Evolutionary conservation across 2,888 invertebrate species (phyloP).

Genomic region (Caradrina kadenii): DNA sequence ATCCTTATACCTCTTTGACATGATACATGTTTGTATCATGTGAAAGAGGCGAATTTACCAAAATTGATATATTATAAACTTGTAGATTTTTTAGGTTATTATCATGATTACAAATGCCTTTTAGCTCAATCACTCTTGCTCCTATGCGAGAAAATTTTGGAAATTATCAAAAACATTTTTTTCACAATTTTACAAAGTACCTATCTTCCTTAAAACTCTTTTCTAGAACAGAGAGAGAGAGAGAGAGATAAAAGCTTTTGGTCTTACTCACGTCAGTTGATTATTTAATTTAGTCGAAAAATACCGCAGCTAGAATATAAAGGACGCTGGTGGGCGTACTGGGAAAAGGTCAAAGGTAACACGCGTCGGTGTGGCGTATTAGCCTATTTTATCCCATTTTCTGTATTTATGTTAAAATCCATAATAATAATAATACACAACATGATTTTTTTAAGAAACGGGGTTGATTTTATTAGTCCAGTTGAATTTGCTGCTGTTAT

Average conservation of each 20-base stretch:
- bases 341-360: constrained; percentile 75
- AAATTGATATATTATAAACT: too few relatives aligned
- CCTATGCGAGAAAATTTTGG: background rate
- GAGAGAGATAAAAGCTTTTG: constrained; percentile 9
- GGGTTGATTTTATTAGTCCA: background rate
- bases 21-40: too few relatives aligned
- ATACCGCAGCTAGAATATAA: constrained; percentile 50
- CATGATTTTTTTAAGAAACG: constrained; percentile 1
- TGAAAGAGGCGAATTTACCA: too few relatives aligned
- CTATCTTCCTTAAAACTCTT: background rate
- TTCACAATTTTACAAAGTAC: too few relatives aligned
- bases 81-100: too few relatives aligned
- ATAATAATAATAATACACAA: background rate
- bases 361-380: constrained; percentile 43
- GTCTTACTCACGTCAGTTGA: constrained; percentile 22
- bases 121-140: too few relatives aligned
- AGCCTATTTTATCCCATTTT: constrained; percentile 27
- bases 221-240: background rate
- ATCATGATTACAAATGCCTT: too few relatives aligned
- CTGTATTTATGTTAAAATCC: constrained; percentile 33
- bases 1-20: too few relatives aligned
- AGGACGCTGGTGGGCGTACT: constrained; percentile 54
- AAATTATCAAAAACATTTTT: background rate
- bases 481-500: constrained; percentile 5
- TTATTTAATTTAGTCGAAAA: constrained; percentile 41